Conservation (phyloP, 2,888 invertebrate species). For the Torymus texanus region DNA sequence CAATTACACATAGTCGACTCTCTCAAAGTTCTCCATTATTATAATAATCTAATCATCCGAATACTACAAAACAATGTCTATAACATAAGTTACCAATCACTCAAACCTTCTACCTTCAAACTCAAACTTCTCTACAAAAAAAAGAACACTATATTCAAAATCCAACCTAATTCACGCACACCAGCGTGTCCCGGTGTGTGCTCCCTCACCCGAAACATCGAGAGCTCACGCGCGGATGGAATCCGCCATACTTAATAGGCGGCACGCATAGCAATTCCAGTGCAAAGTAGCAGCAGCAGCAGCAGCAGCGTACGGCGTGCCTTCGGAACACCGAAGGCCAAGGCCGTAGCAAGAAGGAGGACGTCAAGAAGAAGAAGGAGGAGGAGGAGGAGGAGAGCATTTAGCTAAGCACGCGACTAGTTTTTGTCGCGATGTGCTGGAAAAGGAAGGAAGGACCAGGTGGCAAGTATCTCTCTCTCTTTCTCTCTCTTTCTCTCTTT, state of each 20-base stretch:
- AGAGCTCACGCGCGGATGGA: no score
- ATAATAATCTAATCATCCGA: no score
- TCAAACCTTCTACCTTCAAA: no score
- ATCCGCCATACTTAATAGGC: conserved; percentile 34
- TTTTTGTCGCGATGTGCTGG: conserved; percentile 66
- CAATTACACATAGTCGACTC: no score
- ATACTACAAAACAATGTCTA: no score
- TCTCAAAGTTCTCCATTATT: no score
- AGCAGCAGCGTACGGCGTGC: conserved; percentile 2
- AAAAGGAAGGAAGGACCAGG: conserved; percentile 61
- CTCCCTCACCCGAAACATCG: no score
- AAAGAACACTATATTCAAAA: not conserved
- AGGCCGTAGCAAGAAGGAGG: conserved; percentile 55
- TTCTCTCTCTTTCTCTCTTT: not conserved
- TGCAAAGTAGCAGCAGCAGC: conserved; percentile 2
- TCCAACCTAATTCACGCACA: not conserved
- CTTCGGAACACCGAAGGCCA: conserved; percentile 58
- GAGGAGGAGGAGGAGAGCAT: conserved; percentile 63
- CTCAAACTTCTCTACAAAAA: not conserved
- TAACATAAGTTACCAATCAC: no score
- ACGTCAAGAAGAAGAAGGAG: conserved; percentile 56
- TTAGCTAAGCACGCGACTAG: conserved; percentile 73
- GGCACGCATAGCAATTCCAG: conserved; percentile 23
- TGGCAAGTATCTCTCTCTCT: conserved; percentile 64
- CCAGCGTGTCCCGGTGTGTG: no score